phyloP scores from a whole-genome alignment of 2,888 invertebrate species.

The Panopea generosa region DNA sequence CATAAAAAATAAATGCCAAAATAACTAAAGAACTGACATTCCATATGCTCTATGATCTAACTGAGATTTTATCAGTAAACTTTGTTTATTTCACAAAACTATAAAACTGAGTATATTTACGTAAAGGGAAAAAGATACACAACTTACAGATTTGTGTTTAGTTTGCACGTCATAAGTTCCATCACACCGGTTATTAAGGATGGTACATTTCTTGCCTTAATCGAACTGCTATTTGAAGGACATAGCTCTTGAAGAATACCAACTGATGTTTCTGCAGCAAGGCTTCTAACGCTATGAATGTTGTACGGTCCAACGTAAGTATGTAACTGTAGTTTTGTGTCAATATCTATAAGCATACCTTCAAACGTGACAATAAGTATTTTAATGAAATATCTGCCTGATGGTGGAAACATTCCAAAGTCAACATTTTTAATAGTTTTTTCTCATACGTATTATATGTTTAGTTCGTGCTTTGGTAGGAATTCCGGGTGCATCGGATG shows the following conservation, averaged over 20 bases:
- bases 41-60: no score
- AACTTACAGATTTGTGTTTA: constrained; percentile 25
- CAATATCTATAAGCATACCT: no score
- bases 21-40: no score
- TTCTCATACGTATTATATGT: constrained; percentile 2
- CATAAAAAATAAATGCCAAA: no score
- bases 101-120: no score
- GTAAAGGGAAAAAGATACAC: no score
- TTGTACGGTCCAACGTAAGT: constrained; percentile 16
- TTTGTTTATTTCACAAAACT: no score
- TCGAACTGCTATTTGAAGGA: constrained; percentile 20
- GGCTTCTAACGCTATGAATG: constrained; percentile 19
- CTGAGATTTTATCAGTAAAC: no score
- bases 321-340: no score
- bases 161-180: constrained; percentile 30
- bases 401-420: constrained; percentile 36
- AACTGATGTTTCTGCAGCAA: constrained; percentile 43
- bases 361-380: no score
- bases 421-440: constrained; percentile 22
- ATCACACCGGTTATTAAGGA: constrained; percentile 20
- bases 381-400: no score
- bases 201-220: constrained; percentile 38
- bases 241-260: constrained; percentile 18
- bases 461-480: no score
- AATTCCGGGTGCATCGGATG: constrained; percentile 16